Percentiles rank a stretch among this genome's conserved stretches.
Conservation (phyloP, 2,888 invertebrate species). For the Amphipoea lucens region DNA sequence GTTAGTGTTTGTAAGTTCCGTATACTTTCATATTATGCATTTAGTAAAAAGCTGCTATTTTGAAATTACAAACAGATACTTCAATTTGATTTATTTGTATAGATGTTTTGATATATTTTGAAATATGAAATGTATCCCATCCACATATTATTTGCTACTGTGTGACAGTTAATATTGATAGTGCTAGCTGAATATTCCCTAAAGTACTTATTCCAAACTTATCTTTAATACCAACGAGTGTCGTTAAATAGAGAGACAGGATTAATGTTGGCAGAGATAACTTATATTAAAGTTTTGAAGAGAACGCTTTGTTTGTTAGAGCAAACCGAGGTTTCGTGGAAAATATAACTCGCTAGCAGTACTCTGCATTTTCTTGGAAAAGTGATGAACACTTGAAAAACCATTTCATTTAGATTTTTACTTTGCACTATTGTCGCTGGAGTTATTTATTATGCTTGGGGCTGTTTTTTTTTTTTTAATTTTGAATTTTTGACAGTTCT, state of each 20-base stretch:
- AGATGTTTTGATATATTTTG: neutral
- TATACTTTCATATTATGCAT: too few species aligned
- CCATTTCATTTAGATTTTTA: constrained; percentile 7
- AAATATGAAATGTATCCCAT: neutral
- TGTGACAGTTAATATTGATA: neutral
- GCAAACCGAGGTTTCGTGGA: neutral
- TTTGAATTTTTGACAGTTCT: too few species aligned
- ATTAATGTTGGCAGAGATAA: constrained; percentile 30
- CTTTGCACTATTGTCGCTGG: neutral
- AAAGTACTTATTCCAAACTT: constrained; percentile 11
- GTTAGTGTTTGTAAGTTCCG: too few species aligned
- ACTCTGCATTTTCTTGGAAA: constrained; percentile 12
- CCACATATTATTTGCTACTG: neutral
- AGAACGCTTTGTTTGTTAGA: neutral
- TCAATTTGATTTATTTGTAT: too few species aligned
- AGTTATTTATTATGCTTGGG: neutral
- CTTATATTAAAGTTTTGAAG: constrained; percentile 23
- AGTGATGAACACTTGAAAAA: neutral
- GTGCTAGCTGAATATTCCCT: constrained; percentile 8
- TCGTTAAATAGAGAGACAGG: constrained; percentile 11
- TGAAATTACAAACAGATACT: too few species aligned
- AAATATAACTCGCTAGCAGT: constrained; percentile 12
- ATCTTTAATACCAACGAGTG: constrained; percentile 10
- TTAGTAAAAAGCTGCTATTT: too few species aligned
- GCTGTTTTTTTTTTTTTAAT: too few species aligned